Base-by-base conservation (phyloP, 1,140 invertebrate genomes). In the Venustaconcha ellipsiformis region DNA sequence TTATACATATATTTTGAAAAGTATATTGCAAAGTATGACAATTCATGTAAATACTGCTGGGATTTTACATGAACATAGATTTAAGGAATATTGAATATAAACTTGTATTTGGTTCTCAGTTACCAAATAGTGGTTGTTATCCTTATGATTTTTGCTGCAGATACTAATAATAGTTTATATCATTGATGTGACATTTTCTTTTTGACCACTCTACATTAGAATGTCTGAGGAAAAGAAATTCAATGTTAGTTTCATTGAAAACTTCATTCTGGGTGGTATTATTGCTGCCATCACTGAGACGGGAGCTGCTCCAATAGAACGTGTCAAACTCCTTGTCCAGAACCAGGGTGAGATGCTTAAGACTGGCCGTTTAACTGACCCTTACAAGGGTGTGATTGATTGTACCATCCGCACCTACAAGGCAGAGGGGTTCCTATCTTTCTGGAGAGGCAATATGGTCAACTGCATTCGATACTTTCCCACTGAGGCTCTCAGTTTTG, bases 401-500 rank as follows among this genome's bases (percentile, higher is more conserved):
- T 88, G 87, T 79, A 87, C 86, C 12, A 58, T 72, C 6, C 80
- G 84, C 70, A 88, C 86, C 2, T 81, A 82, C 62, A 74, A 77
- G 67, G 74, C 69, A 68, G 87, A 88, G 70, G 87, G 87, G 69
- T 26, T 80, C 14, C 55, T 66, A 15, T 64, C 78, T 81, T 96
- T 94, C 92, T 81, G 79, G 79, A 67, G 77, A 72, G 78, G 79
- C 23, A 81, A 81, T 62, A 48, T 81, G 55, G 77, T 73, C 55
- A 81, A 81, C 66, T 77, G 75, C 97, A 95, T 96, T 93, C 17
- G 79, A 62, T 81, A 97, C 91, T 97, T 97, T 92, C 96, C 96
- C 76, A 96, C 96, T 69, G 96, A 97, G 91, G 96, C 96, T 77
- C 92, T 97, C 78, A 97, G 97, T 92, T 97, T 97, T 91, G 95